These are phyloP conservation scores for Dicrurus megarhynchus DNA, from an alignment of 2,113 vertebrate genomes.

Conservation along the genomic window DNA sequence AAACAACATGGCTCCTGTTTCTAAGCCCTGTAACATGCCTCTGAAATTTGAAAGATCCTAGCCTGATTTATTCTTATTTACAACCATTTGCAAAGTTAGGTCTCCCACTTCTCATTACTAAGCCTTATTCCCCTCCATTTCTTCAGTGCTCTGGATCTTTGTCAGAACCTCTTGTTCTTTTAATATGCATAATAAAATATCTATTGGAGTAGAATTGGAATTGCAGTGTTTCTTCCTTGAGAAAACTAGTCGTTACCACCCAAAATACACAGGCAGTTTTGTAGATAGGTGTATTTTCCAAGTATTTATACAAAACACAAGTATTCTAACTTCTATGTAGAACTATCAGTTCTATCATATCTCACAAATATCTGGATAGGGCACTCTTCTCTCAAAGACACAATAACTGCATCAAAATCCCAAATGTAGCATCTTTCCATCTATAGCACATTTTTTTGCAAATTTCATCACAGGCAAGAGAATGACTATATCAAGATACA, in stretches of 20 bases:
- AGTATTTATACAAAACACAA: not conserved
- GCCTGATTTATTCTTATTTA: not conserved
- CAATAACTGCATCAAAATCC: not conserved
- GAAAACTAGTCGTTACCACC: not conserved
- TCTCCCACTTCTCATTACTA: not conserved
- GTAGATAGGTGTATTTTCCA: not conserved
- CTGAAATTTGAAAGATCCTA: not conserved
- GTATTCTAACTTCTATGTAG: not conserved
- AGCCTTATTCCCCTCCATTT: not conserved
- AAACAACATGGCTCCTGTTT: not conserved
- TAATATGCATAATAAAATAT: not conserved
- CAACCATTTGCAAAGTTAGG: not conserved
- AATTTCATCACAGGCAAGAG: not conserved
- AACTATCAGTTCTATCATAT: not conserved
- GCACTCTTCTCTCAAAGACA: not conserved
- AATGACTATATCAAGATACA: not conserved
- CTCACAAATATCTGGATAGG: not conserved
- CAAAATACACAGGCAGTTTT: not conserved
- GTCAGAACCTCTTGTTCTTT: not conserved
- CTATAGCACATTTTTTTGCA: rapidly evolving
- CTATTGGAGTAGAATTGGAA: not conserved
- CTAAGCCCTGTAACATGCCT: not conserved
- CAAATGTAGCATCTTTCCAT: not conserved
- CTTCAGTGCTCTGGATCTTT: not conserved
- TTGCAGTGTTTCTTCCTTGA: not conserved